Percentiles rank a stretch among this genome's conserved stretches.
phyloP scores from a whole-genome alignment of 2,888 invertebrate genomes.

The Drosophila recens region DNA sequence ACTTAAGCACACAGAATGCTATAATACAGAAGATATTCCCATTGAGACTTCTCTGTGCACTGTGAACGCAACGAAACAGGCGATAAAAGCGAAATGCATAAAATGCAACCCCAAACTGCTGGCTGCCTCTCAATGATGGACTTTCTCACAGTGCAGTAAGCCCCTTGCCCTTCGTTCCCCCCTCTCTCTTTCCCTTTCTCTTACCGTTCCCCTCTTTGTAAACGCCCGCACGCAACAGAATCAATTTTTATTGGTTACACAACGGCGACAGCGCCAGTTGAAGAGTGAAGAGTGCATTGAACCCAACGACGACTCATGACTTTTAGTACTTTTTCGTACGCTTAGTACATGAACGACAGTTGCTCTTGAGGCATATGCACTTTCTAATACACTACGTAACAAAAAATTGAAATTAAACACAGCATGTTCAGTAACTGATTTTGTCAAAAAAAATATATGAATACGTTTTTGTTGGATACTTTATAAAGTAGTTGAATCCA shows the following conservation, averaged over 20 bases:
- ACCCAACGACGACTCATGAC: conserved; percentile 63
- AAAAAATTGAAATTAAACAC: background rate
- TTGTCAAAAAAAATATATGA: too few species aligned
- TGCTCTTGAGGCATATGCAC: conserved; percentile 8
- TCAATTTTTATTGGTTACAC: conserved; percentile 78
- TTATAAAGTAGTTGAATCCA: too few species aligned
- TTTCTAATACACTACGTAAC: background rate
- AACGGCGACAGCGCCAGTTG: conserved; percentile 59
- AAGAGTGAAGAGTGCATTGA: conserved; percentile 62
- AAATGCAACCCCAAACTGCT: conserved; percentile 52
- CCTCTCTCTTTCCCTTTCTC: background rate
- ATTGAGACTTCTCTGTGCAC: conserved; percentile 28
- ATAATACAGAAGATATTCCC: conserved; percentile 34
- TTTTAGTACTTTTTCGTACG: conserved; percentile 67
- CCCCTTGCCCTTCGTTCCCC: background rate
- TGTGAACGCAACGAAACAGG: conserved; percentile 18
- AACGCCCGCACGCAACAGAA: conserved; percentile 64
- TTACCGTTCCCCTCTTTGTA: conserved; percentile 1
- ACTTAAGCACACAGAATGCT: background rate
- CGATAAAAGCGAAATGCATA: conserved; percentile 43
- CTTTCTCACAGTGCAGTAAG: conserved; percentile 45
- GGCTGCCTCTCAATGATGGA: conserved; percentile 10
- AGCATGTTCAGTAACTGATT: too few species aligned
- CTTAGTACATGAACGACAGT: conserved; percentile 1
- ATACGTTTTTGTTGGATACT: too few species aligned